Percentiles rank a stretch among this genome's conserved stretches.
Evolutionary conservation across 1,140 invertebrate genomes (phyloP).

Genomic region (Aphelenchoides fujianensis): DNA sequence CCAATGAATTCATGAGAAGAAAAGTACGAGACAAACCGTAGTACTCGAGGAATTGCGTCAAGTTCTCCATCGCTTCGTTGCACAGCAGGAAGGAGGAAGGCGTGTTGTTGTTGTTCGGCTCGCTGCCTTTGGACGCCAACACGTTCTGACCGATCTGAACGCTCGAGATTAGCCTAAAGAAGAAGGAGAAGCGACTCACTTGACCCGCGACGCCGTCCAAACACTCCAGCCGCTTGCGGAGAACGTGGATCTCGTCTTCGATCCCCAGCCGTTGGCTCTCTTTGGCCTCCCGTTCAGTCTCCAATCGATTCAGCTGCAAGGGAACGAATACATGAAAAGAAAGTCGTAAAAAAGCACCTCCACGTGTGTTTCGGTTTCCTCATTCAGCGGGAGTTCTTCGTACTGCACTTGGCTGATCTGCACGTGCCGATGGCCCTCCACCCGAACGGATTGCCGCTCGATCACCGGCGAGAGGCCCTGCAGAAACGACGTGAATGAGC

Average conservation of each 20-base stretch:
- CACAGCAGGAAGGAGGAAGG: conserved; percentile 50
- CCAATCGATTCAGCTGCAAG: conserved; percentile 43
- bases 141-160: conserved; percentile 55
- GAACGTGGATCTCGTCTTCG: conserved; percentile 54
- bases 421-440: conserved; percentile 46
- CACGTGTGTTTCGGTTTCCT: conserved; percentile 30
- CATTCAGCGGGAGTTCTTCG: conserved; percentile 46
- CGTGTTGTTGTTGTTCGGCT: neutral
- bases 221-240: conserved; percentile 55
- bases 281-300: conserved; percentile 46
- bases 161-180: too few species aligned
- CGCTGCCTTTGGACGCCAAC: neutral
- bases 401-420: conserved; percentile 58
- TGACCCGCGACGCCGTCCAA: conserved; percentile 57
- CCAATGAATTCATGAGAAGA: too few species aligned
- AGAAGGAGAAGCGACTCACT: conserved; percentile 27
- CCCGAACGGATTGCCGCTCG: conserved; percentile 54
- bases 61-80: conserved; percentile 56
- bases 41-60: conserved; percentile 55
- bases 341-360: conserved; percentile 25
- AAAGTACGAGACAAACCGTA: conserved; percentile 51
- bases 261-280: conserved; percentile 40
- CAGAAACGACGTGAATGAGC: conserved; percentile 2
- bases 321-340: too few species aligned
- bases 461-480: conserved; percentile 58